Evolutionary conservation across 2,888 invertebrate species (phyloP).

Genomic region (Ypsolopha scabrella): DNA sequence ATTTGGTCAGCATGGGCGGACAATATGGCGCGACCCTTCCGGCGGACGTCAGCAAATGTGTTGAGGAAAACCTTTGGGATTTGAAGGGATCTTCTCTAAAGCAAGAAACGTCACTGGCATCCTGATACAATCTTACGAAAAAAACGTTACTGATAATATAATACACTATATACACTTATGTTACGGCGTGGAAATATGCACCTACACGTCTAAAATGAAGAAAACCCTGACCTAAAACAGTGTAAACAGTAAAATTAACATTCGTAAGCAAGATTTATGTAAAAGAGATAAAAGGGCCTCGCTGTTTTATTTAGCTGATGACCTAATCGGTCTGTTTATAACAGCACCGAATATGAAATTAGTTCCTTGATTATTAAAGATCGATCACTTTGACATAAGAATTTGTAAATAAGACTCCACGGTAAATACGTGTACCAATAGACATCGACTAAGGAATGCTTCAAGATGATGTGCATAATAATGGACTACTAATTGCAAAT

Average conservation of each 20-base stretch:
- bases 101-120: neutral
- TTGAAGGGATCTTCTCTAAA: neutral
- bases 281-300: constrained; percentile 1
- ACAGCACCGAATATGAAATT: neutral
- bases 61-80: neutral
- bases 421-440: too few species aligned
- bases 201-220: neutral
- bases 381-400: neutral
- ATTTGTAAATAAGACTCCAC: too few species aligned
- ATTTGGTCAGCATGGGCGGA: constrained; percentile 24
- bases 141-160: neutral
- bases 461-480: neutral
- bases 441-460: too few species aligned
- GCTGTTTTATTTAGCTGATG: neutral
- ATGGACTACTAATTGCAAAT: neutral
- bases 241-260: constrained; percentile 16
- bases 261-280: constrained; percentile 13
- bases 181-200: neutral
- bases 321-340: constrained; percentile 2
- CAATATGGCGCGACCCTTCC: constrained; percentile 41
- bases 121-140: neutral
- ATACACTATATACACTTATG: too few species aligned
- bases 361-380: neutral
- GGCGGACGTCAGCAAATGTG: constrained; percentile 31
- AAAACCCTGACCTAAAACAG: constrained; percentile 31